Conservation (phyloP, 2,888 invertebrate genomes). For the Sarcophaga caerulescens region DNA sequence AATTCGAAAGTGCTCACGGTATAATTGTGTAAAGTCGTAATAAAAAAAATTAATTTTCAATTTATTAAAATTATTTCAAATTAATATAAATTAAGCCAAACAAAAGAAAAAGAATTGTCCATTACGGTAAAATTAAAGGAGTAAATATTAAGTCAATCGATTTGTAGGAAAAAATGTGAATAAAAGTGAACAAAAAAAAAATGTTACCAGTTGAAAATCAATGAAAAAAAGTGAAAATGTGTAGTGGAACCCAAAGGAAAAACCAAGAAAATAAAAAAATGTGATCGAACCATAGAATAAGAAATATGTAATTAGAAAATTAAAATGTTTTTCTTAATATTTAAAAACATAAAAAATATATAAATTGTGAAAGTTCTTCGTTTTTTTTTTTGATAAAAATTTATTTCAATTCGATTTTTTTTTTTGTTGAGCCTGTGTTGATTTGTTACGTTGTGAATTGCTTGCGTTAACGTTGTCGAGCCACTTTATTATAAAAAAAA, state of each 20-base stretch:
- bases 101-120: constrained; percentile 25
- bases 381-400: constrained; percentile 34
- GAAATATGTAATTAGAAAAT: background rate
- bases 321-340: constrained; percentile 25
- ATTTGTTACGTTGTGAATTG: constrained; percentile 67
- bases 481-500: constrained; percentile 61
- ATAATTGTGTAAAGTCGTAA: constrained; percentile 61
- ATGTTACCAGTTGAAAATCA: constrained; percentile 52
- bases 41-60: constrained; percentile 44
- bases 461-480: constrained; percentile 61
- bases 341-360: constrained; percentile 10
- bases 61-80: constrained; percentile 48
- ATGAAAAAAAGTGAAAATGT: constrained; percentile 60
- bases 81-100: constrained; percentile 1
- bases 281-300: constrained; percentile 27
- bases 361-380: constrained; percentile 56
- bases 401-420: constrained; percentile 31
- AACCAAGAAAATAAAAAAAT: constrained; percentile 31
- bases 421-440: constrained; percentile 59
- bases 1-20: constrained; percentile 67
- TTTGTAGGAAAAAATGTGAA: constrained; percentile 12
- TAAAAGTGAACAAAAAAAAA: too few relatives aligned
- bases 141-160: constrained; percentile 11
- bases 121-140: constrained; percentile 33
- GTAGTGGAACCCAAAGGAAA: constrained; percentile 49